A percentile compares a stretch with the other conserved stretches of the same genome.
phyloP scores from a whole-genome alignment of 2,113 vertebrate species.

The Sylvietta virens region DNA sequence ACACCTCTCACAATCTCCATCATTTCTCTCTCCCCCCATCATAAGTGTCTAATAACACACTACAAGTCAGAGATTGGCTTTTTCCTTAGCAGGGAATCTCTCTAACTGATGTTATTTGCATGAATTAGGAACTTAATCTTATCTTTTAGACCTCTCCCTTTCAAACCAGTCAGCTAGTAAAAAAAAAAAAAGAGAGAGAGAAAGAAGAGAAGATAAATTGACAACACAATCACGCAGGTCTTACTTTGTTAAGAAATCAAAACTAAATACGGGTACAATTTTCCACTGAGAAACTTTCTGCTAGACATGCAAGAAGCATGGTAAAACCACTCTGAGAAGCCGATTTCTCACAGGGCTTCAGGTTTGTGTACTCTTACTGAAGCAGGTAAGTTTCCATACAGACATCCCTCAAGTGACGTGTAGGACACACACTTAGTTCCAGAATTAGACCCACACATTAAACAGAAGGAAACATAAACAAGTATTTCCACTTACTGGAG shows the following conservation, averaged over 20 bases:
- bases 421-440: neutral
- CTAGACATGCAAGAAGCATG: neutral
- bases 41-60: neutral
- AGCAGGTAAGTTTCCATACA: neutral
- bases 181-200: neutral
- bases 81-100: neutral
- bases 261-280: neutral
- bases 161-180: neutral
- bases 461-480: neutral
- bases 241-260: neutral
- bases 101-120: neutral
- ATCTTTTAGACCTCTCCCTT: neutral
- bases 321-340: neutral
- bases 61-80: neutral
- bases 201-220: neutral
- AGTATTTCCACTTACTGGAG: neutral
- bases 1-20: neutral
- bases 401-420: neutral
- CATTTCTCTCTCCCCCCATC: neutral
- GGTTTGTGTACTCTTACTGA: neutral
- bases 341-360: neutral
- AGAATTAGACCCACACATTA: neutral
- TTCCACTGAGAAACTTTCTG: neutral
- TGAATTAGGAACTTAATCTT: neutral
- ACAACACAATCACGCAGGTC: neutral